Evolutionary conservation across 2,888 invertebrate genomes (phyloP).

Genomic region (Phymatocera aterrima): DNA sequence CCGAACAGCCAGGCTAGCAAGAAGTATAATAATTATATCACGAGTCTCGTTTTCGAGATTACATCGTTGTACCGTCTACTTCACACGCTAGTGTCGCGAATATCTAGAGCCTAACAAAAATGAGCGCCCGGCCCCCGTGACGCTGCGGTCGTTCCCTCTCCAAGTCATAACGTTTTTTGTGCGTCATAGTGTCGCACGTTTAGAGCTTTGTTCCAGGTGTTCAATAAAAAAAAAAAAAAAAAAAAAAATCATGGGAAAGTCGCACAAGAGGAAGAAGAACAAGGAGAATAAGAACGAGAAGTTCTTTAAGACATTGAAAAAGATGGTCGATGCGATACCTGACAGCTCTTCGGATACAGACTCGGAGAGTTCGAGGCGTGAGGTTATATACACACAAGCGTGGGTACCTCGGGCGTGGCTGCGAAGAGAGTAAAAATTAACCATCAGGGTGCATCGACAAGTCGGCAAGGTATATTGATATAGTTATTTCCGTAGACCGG

Average conservation of each 20-base stretch:
- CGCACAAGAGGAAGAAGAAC: constrained; percentile 48
- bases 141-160: constrained; percentile 34
- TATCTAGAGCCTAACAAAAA: constrained; percentile 46
- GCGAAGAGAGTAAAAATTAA: neutral
- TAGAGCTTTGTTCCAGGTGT: constrained; percentile 47
- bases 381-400: neutral
- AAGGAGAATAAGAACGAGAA: constrained; percentile 47
- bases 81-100: constrained; percentile 48
- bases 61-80: constrained; percentile 49
- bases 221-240: constrained; percentile 43
- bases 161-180: constrained; percentile 48
- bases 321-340: constrained; percentile 48
- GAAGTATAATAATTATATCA: no score
- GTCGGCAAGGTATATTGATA: constrained; percentile 44
- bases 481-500: constrained; percentile 47
- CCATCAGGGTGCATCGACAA: constrained; percentile 5
- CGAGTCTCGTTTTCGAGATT: no score
- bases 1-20: no score
- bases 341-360: constrained; percentile 46
- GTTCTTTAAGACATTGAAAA: constrained; percentile 47
- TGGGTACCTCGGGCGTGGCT: neutral
- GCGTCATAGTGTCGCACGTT: constrained; percentile 46
- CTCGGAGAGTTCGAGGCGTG: neutral
- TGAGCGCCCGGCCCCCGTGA: constrained; percentile 29
- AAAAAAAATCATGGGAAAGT: constrained; percentile 46